Base-by-base conservation (phyloP, 2,888 invertebrate genomes). In the Dynastes tityus region DNA sequence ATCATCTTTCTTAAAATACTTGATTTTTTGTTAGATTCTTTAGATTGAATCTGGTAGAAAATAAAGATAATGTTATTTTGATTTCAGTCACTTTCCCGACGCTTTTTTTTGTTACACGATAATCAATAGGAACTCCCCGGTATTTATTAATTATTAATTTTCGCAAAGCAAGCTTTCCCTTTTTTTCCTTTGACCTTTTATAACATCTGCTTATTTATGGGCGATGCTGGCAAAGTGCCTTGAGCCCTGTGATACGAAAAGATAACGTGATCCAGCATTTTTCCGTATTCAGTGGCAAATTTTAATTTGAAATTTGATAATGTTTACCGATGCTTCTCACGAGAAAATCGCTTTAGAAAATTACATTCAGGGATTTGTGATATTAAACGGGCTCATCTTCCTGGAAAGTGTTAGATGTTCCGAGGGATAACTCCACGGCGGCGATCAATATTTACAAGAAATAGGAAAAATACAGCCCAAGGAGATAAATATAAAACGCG, bases 251-350 rank as follows among this genome's bases (percentile, higher is more conserved):
- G 22, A 68, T 68, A 51, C 51, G 29, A 49, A 27, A 11, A 49
- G 67, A 68, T 29, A 22, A 49, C 51, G 68, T 51, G 51, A 68
- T 68, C 68, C 29, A 22, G 68, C 51, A 68, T 67, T 68, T 68
- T 55, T 51, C 68, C 51, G 27, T 29, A 51, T 51, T 68, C 68
- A 49, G 40, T 51, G 29, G 51, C 49, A 68, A 68, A 51, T 49
- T 68, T 68, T 68, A 68, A 68, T 68, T 68, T 49, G 29, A 68
- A 68, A 68, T 68, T 51, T 68, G 51, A 53, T 68, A 68, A 51
- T 68, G 51, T 68, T 68, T 68, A 68, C 63, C 63, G 32, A 63
- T 63, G 29, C 63, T 63, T 11, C 63, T 63, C 63, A 4, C 32
- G 63, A 63, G 63, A 63, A 63, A 63, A 63, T 63, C 63, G 63